Evolutionary conservation across 2,113 vertebrate genomes (phyloP), one percentile per base, ranked within the genome.

Genomic region (Microcebus jonahi): DNA sequence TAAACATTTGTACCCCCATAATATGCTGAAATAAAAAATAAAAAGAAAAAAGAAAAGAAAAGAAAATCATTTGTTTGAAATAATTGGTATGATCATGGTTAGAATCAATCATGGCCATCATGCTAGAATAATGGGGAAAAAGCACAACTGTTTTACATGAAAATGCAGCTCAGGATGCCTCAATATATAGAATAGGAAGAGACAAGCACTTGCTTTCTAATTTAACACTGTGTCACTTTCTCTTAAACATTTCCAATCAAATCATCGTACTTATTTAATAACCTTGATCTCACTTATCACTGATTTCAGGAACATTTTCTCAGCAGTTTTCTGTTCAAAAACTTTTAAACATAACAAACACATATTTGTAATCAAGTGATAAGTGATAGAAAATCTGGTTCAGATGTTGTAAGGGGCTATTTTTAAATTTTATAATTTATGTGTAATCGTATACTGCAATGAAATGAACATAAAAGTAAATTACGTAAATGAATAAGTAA

Each of bases 341-440:
- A 9, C 14, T 70, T 88, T 97, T 82, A 25, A 73, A 36, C 1
- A 14, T 6, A 71, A 76, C 63, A 82, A 70, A 93, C 36, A 88
- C 18, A 85, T 83, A 86, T 53, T 61, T 8, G 39, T 57, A 92
- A 91, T 94, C 39, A 96, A 57, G 20, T 55, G 39, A 57, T 88
- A 96, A 79, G 75, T 67, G 59, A 81, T 17, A 82, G 80, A 59
- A 86, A 76, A 80, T 48, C 34, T 86, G 8, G 5, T 53, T 91
- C 88, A 45, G 42, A 84, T 7, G 80, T 94, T 63, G 50, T 68
- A 83, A 87, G 31, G 5, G n/a, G 8, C 10, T 96, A 79, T 84
- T 92, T 97, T 88, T 81, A 95, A 90, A 85, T 13, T n/a, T 82
- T 70, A 63, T 80, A 59, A 82, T 42, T 59, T 92, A 79, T 94